phyloP scores from a whole-genome alignment of 2,797 vertebrate species.

The Galaxias olidus region DNA sequence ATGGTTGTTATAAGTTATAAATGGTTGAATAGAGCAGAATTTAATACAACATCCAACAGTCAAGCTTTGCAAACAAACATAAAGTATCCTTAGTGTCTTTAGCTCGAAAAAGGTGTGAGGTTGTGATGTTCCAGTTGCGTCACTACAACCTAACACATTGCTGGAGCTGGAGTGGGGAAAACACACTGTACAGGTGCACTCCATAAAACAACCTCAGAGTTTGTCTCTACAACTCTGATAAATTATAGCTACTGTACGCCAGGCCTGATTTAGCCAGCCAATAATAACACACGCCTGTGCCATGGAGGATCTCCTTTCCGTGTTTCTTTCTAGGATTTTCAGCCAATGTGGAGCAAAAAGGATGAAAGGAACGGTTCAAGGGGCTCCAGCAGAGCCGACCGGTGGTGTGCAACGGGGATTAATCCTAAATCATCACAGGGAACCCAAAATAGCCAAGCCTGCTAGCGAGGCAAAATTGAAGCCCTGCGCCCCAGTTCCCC shows the following conservation, averaged over 20 bases:
- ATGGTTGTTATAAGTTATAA: not conserved
- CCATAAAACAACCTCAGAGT: not conserved
- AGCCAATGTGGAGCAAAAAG: constrained; percentile 43
- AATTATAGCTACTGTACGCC: not conserved
- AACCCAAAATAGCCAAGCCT: constrained; percentile 65
- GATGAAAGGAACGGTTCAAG: constrained; percentile 24
- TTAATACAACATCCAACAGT: too few species aligned
- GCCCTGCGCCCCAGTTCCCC: constrained; percentile 30
- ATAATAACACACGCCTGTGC: constrained; percentile 27
- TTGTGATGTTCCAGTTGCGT: too few species aligned
- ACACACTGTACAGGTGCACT: too few species aligned
- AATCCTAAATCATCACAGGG: constrained; percentile 36
- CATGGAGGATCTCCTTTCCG: constrained; percentile 35
- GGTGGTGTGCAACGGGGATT: constrained; percentile 31
- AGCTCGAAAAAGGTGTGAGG: too few species aligned
- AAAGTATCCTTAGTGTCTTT: too few species aligned
- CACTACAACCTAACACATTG: too few species aligned
- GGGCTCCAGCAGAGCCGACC: constrained; percentile 27
- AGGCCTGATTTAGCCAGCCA: constrained; percentile 20
- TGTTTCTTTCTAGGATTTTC: constrained; percentile 24
- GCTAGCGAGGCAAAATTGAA: constrained; percentile 63
- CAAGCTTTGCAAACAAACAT: too few species aligned
- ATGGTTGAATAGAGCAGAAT: not conserved
- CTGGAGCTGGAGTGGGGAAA: too few species aligned
- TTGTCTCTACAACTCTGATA: not conserved